Conservation (phyloP, 2,888 invertebrate species). For the Melanargia galathea region DNA sequence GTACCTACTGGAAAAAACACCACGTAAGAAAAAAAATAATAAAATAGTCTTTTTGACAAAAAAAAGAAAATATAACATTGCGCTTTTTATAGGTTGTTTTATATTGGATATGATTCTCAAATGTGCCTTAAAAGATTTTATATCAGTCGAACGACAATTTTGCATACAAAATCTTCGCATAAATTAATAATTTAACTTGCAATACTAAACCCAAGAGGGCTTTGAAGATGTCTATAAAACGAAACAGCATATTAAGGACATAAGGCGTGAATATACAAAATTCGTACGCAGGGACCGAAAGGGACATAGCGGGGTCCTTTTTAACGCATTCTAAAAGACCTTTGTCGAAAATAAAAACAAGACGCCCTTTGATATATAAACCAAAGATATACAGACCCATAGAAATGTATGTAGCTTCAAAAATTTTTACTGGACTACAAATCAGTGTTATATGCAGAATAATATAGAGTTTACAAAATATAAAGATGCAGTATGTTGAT, state of each 20-base stretch:
- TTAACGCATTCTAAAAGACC: slow-evolving; percentile 57
- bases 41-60: neutral
- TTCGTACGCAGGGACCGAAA: slow-evolving; percentile 39
- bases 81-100: neutral
- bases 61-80: neutral
- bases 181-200: slow-evolving; percentile 22
- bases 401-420: slow-evolving; percentile 45
- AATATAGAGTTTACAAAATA: too few relatives aligned
- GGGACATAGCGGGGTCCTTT: slow-evolving; percentile 60
- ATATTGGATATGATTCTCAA: neutral
- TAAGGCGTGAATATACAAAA: slow-evolving; percentile 29
- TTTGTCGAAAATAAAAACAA: slow-evolving; percentile 69
- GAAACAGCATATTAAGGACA: slow-evolving; percentile 27
- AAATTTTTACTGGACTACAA: neutral
- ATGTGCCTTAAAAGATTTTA: slow-evolving; percentile 8
- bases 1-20: neutral
- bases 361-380: slow-evolving; percentile 45
- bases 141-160: slow-evolving; percentile 11
- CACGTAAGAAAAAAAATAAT: neutral
- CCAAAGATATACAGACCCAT: neutral
- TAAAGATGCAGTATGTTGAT: too few relatives aligned
- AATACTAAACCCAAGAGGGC: slow-evolving; percentile 13
- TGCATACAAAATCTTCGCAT: slow-evolving; percentile 12
- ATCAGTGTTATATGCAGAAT: too few relatives aligned
- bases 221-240: slow-evolving; percentile 25